Evolutionary conservation across 64 coral and sea anemone species (phyloP), one percentile per base, ranked within the genome.

Genomic region (Montipora sp.): DNA sequence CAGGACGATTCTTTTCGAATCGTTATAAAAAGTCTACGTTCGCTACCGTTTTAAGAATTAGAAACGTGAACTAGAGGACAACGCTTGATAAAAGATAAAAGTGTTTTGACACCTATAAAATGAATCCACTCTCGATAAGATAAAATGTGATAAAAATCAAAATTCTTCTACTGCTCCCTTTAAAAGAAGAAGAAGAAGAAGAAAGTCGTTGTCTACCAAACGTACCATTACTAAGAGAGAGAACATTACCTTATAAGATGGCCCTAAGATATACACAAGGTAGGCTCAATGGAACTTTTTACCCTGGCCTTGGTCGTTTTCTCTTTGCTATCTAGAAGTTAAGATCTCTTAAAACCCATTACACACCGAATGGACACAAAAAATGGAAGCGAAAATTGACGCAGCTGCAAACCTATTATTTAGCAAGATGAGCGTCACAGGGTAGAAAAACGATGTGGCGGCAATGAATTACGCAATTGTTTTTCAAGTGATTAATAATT

Each of bases 271-370:
- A 72, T 59, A 69, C 61, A 85, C 82, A 63, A 84, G 90, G 45
- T 51, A 7, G 3, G 11, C 73, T 73, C 24, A 10, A 82, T 83
- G 75, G 73, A 51, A 47, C 59, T 85, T 80, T 94, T 81, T 48
- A 83, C 74, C 75, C 85, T 74, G 58, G 89, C 94, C 81, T 90
- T 84, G 82, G 92, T 98, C 95, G 95, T 98, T 98, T 98, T 78
- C 59, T 89, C 66, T 85, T 98, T 82, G 59, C 92, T 73, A 92
- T 60, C 87, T 81, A 50, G 89, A 88, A 89, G 92, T 97, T 94
- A 94, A 97, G 89, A 88, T 93, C 95, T 97, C 95, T 97, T 97
- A 94, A 97, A 87, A 85, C 77, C 94, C 95, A 97, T 97, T 97
- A 97, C 95, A 91, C 92, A 94, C 92, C 85, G 95, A 91, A 97